Conservation (phyloP, 2,888 invertebrate species). For the Tricholauxania praeusta region DNA sequence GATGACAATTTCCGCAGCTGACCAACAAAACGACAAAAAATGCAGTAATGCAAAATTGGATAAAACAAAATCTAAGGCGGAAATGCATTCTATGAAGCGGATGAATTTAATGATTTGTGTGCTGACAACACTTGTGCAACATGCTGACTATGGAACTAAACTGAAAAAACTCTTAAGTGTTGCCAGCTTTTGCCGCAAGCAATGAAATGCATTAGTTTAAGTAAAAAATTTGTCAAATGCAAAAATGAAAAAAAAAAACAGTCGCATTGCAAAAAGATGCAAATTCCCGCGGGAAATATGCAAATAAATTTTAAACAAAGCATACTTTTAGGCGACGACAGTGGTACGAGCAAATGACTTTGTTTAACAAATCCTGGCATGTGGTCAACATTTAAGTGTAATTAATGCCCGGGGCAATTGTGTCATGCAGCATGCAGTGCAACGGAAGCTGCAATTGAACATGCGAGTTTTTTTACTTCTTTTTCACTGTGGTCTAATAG, state of each 20-base stretch:
- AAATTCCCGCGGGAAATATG: slow-evolving; percentile 15
- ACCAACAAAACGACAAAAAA: slow-evolving; percentile 5
- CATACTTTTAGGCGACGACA: slow-evolving; percentile 33
- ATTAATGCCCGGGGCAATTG: slow-evolving; percentile 64
- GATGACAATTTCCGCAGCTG: slow-evolving; percentile 31
- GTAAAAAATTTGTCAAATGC: slow-evolving; percentile 23
- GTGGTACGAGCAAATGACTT: slow-evolving; percentile 31
- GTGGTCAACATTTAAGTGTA: slow-evolving; percentile 68
- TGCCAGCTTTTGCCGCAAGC: slow-evolving; percentile 15
- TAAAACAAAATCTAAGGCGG: neutral
- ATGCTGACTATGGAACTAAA: no score
- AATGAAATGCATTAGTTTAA: slow-evolving; percentile 11
- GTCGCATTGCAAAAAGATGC: neutral
- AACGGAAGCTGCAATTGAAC: slow-evolving; percentile 46
- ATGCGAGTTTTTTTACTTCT: neutral
- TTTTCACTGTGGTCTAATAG: slow-evolving; percentile 1
- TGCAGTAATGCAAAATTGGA: no score
- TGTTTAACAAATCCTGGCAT: slow-evolving; percentile 62
- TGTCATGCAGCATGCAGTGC: slow-evolving; percentile 37
- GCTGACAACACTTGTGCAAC: slow-evolving; percentile 7
- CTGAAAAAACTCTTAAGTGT: slow-evolving; percentile 15
- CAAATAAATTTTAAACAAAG: slow-evolving; percentile 32
- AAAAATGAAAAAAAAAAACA: neutral
- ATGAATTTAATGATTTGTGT: slow-evolving; percentile 65
- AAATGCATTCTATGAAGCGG: slow-evolving; percentile 61